Evolutionary conservation across 2,797 vertebrate genomes (phyloP).

Genomic region (Denticeps clupeoides): DNA sequence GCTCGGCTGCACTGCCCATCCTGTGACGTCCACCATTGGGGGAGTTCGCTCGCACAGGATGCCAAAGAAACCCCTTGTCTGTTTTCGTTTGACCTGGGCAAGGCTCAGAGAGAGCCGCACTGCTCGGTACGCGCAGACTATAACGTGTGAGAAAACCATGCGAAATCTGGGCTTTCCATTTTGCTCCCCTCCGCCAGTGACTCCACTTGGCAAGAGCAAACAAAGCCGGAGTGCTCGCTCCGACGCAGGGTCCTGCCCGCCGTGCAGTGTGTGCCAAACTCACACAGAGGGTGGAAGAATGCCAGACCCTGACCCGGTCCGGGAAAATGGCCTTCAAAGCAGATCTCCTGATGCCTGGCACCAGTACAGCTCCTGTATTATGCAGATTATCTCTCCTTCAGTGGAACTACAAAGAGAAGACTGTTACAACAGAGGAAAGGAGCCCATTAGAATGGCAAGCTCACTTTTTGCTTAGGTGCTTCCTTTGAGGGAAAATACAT

Average conservation of each 20-base stretch:
- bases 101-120: slow-evolving; percentile 22
- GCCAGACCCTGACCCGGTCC: slow-evolving; percentile 23
- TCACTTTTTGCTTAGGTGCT: slow-evolving; percentile 18
- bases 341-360: slow-evolving; percentile 33
- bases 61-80: slow-evolving; percentile 27
- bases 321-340: slow-evolving; percentile 29
- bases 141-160: slow-evolving; percentile 5
- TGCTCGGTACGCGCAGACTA: slow-evolving; percentile 2
- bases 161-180: slow-evolving; percentile 16
- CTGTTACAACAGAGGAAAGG: slow-evolving; percentile 27
- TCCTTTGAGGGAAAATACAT: slow-evolving; percentile 23
- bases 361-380: slow-evolving; percentile 22
- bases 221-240: slow-evolving; percentile 17
- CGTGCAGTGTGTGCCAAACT: slow-evolving; percentile 22
- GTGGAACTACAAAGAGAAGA: slow-evolving; percentile 31
- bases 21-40: slow-evolving; percentile 37
- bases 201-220: slow-evolving; percentile 5
- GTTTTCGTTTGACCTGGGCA: slow-evolving; percentile 37
- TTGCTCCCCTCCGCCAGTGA: slow-evolving; percentile 8
- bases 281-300: slow-evolving; percentile 25
- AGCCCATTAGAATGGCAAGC: slow-evolving; percentile 28
- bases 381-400: slow-evolving; percentile 31
- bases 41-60: slow-evolving; percentile 25
- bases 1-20: slow-evolving; percentile 39
- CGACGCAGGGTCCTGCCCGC: slow-evolving; percentile 14